Evolutionary conservation across 2,888 invertebrate genomes (phyloP), one percentile per base, ranked within the genome.

Genomic region (Caenorhabditis japonica): DNA sequence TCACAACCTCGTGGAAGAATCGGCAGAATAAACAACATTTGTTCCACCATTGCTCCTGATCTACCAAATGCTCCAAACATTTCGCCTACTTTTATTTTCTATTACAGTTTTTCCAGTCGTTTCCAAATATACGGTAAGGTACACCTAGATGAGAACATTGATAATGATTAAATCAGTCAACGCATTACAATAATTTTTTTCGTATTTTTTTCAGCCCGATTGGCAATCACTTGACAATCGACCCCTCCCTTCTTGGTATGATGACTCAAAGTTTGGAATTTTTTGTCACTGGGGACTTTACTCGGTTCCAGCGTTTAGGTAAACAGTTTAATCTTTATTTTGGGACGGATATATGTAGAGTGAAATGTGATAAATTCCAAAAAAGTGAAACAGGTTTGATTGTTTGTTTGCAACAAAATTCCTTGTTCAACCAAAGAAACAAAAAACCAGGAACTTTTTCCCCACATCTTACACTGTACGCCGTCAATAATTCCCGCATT

Each of bases 281-380:
- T 90, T 90, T 77, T 87, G 89, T 44, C 89, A 89, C 79, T 90
- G 90, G 90, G 90, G 90, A 36, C 75, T 77, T 8, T 82, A 82
- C 49, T 80, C 79, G 3, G 82, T 82, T 10, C 82, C 82, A 0
- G 82, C 82, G 5, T 79, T 56, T 55, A 62, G 77, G 77, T 75
- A 47, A n/a, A n/a, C n/a, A 15, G 36, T 34, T 46, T 27, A n/a
- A 17, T 41, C 34, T 30, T 38, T 8, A 0, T 15, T 27, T 55
- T 64, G 39, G 55, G 36, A 53, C 34, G 51, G 66, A 52, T 58
- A 43, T 52, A 25, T 19, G 19, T 41, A 41, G 8, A 33, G 12
- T 15, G 21, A 51, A 25, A 25, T 12, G 10, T 30, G 30, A 30
- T 30, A 30, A 30, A 51, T 15, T 19, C n/a, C 30, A 15, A 59